Evolutionary conservation across 2,113 vertebrate species (phyloP), one percentile per base, ranked within the genome.

Genomic region (Alectura lathami): DNA sequence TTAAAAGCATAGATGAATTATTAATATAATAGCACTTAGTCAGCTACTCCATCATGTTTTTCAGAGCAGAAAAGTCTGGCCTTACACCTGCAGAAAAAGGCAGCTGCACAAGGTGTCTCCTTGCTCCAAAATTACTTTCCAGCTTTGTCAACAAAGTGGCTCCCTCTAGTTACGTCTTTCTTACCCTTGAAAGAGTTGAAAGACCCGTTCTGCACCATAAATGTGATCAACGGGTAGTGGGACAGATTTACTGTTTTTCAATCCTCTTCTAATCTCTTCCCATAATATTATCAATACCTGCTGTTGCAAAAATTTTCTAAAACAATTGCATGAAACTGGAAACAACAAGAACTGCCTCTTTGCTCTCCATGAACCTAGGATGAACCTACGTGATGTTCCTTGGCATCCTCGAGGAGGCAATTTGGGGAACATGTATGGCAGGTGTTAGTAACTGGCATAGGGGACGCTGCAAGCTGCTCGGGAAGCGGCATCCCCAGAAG

Each of bases 141-240:
- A 38, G 45, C 82, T 97, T 96, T 94, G 92, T 94, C 94, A 97
- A 96, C 75, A 95, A 87, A 62, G 64, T 85, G 81, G 72, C 47
- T 89, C 59, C 85, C 77, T n/a, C 83, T 56, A 36, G 87, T 72
- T 54, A 56, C 64, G 40, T 56, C 70, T 84, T 47, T 56, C 47
- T 91, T 80, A 64, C 93, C 91, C 88, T 96, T 96, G 93, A 72
- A 83, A 82, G 92, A 94, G 64, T 77, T 92, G 84, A 57, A 90
- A 62, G 79, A 84, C 78, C 50, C 1, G 70, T 81, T 96, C 89
- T 89, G 72, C 88, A 56, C 88, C 87, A 91, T 95, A 91, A 95
- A 89, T 93, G 64, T 53, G 70, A 67, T 86, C 90, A 75, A 60
- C 18, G 6, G 60, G 42, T 63, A 85, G 45, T 32, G 23, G 74